phyloP scores from a whole-genome alignment of 2,888 invertebrate species.

The Agrotis exclamationis region DNA sequence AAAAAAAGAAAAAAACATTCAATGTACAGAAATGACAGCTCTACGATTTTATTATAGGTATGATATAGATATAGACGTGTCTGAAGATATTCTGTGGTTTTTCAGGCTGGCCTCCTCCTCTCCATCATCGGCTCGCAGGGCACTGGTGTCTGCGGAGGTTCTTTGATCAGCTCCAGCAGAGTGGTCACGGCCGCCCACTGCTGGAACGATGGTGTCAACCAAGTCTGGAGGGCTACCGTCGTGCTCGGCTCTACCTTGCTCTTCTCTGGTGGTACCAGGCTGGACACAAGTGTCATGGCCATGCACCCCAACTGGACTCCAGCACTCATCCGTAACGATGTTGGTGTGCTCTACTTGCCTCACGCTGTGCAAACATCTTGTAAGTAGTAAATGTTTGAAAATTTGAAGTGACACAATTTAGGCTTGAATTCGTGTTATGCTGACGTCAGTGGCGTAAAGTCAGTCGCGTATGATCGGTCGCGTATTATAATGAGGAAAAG shows the following conservation, averaged over 20 bases:
- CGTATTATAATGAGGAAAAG: too few relatives aligned
- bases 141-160: conserved; percentile 77
- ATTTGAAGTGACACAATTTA: too few relatives aligned
- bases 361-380: conserved; percentile 29
- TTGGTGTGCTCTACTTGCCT: conserved; percentile 72
- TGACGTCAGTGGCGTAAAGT: too few relatives aligned
- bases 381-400: conserved; percentile 5
- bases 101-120: conserved; percentile 69
- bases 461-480: too few relatives aligned
- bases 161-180: conserved; percentile 68
- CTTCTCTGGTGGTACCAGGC: conserved; percentile 78
- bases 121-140: conserved; percentile 57
- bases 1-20: too few relatives aligned
- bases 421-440: too few relatives aligned
- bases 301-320: conserved; percentile 76
- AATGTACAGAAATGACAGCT: too few relatives aligned
- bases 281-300: conserved; percentile 67
- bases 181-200: conserved; percentile 79
- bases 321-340: conserved; percentile 72
- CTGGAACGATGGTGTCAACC: conserved; percentile 77
- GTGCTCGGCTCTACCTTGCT: conserved; percentile 76
- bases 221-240: conserved; percentile 74
- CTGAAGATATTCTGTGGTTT: background rate
- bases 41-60: too few relatives aligned
- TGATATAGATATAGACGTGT: too few relatives aligned